These are phyloP conservation scores for Ophion ellenae DNA, from an alignment of 2,888 invertebrate species.

Conservation along the genomic window DNA sequence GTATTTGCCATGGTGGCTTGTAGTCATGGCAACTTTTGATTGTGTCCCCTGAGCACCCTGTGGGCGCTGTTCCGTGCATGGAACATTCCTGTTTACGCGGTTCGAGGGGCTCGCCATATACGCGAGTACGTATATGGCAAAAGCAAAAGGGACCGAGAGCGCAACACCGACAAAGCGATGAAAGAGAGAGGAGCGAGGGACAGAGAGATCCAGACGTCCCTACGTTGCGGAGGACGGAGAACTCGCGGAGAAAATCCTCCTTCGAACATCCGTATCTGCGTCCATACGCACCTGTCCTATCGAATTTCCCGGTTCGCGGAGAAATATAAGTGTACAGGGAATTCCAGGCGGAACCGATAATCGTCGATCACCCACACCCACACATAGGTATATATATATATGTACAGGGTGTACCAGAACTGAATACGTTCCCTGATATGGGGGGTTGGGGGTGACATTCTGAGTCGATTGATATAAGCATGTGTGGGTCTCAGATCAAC, in stretches of 20 bases:
- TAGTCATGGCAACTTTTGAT: conserved; percentile 81
- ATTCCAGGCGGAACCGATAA: neutral
- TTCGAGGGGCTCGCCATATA: conserved; percentile 61
- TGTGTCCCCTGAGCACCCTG: conserved; percentile 73
- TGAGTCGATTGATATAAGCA: no score
- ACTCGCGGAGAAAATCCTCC: conserved; percentile 1
- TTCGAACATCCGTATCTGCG: conserved; percentile 6
- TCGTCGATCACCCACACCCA: neutral
- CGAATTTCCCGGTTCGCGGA: neutral
- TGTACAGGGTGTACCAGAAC: no score
- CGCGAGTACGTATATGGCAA: conserved; percentile 50
- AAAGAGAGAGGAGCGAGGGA: neutral
- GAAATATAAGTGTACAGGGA: neutral
- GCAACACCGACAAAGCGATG: conserved; percentile 49
- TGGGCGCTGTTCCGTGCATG: conserved; percentile 53
- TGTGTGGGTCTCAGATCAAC: no score
- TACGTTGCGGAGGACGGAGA: conserved; percentile 1
- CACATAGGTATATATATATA: no score
- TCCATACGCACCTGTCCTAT: neutral
- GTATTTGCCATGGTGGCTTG: conserved; percentile 63
- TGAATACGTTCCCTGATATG: no score
- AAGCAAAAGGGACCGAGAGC: conserved; percentile 65
- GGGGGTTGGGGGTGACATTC: no score
- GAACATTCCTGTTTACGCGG: conserved; percentile 67
- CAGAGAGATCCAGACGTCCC: neutral